Evolutionary conservation across 1,140 invertebrate species (phyloP).

Genomic region (Colletes gigas): DNA sequence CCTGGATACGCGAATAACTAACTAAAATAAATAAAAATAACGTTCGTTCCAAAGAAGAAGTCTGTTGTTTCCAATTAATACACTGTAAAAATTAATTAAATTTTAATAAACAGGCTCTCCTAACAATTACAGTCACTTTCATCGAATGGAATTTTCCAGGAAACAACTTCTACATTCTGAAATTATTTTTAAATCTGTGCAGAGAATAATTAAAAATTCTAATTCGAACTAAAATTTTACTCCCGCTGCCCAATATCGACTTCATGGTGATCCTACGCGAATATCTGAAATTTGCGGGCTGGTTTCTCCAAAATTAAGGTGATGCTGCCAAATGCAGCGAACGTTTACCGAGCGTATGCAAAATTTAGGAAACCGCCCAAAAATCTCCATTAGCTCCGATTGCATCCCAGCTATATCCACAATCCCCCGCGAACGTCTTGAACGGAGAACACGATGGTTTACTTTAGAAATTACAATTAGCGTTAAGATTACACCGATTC

Average conservation of each 20-base stretch:
- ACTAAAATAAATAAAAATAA: too few relatives aligned
- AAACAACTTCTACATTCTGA: too few relatives aligned
- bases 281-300: not conserved
- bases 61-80: too few relatives aligned
- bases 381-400: constrained; percentile 11
- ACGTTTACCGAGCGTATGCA: not conserved
- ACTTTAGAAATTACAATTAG: constrained; percentile 22
- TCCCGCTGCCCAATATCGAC: not conserved
- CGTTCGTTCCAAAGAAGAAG: too few relatives aligned
- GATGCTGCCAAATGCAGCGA: not conserved
- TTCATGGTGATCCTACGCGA: not conserved
- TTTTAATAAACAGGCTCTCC: too few relatives aligned
- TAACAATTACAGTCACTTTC: too few relatives aligned
- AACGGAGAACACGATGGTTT: not conserved
- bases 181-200: too few relatives aligned
- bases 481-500: constrained; percentile 7
- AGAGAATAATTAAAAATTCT: too few relatives aligned
- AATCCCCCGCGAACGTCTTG: too few relatives aligned
- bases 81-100: too few relatives aligned
- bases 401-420: not conserved
- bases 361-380: constrained; percentile 13
- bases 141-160: too few relatives aligned
- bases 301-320: not conserved
- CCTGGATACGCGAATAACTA: too few relatives aligned
- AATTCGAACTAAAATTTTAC: not conserved